phyloP scores from a whole-genome alignment of 1,140 invertebrate species.

The Drosophila murphyi region DNA sequence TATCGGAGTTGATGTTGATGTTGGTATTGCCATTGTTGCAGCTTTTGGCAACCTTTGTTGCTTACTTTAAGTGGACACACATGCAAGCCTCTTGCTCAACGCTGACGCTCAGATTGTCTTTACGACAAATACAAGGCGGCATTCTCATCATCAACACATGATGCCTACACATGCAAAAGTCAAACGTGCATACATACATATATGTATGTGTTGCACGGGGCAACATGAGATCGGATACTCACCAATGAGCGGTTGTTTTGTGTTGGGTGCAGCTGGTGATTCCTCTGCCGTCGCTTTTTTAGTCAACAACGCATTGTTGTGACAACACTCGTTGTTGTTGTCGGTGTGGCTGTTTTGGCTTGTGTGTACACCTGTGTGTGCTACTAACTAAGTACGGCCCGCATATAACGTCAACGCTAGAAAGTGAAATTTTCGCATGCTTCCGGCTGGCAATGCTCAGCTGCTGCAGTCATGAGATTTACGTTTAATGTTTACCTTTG shows the following conservation, averaged over 20 bases:
- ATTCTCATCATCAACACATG: constrained; percentile 49
- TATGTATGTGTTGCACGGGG: neutral
- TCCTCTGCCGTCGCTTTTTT: constrained; percentile 5
- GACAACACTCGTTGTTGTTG: constrained; percentile 31
- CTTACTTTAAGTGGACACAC: constrained; percentile 66
- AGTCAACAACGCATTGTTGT: constrained; percentile 61
- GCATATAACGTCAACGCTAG: constrained; percentile 43
- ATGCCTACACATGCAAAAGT: constrained; percentile 24
- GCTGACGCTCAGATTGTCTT: constrained; percentile 39
- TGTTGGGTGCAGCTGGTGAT: constrained; percentile 13
- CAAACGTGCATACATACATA: neutral
- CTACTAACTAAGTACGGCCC: constrained; percentile 16
- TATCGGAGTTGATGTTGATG: neutral
- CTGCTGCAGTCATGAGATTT: constrained; percentile 49
- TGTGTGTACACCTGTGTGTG: constrained; percentile 6
- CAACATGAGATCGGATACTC: constrained; percentile 37
- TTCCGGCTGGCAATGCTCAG: constrained; percentile 58
- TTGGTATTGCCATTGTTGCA: constrained; percentile 21
- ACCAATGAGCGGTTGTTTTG: constrained; percentile 34
- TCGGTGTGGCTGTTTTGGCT: constrained; percentile 9
- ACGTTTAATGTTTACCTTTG: constrained; percentile 75
- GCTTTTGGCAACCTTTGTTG: constrained; percentile 57
- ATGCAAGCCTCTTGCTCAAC: constrained; percentile 51
- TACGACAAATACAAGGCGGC: constrained; percentile 24
- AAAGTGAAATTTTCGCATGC: constrained; percentile 77